These are phyloP conservation scores for Aporophyla lueneburgensis DNA, from an alignment of 2,888 invertebrate species.

Conservation along the genomic window DNA sequence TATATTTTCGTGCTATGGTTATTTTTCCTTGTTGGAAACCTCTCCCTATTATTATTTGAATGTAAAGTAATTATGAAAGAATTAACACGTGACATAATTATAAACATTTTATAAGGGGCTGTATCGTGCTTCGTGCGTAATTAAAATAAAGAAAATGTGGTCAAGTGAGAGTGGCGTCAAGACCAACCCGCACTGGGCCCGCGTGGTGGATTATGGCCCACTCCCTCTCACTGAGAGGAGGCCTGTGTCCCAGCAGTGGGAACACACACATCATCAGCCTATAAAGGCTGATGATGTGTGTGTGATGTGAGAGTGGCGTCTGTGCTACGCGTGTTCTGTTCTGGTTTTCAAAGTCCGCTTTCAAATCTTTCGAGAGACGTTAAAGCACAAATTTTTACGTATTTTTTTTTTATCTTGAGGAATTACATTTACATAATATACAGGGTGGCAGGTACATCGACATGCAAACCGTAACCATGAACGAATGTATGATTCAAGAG, in stretches of 20 bases:
- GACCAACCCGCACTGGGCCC: too few species aligned
- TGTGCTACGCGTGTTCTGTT: background rate
- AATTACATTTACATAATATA: too few species aligned
- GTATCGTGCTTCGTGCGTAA: background rate
- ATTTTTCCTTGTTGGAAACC: background rate
- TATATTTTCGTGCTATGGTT: background rate
- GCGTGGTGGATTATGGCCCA: too few species aligned
- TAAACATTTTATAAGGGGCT: background rate
- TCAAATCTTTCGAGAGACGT: background rate
- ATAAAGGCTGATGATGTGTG: too few species aligned
- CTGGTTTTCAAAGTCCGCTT: background rate
- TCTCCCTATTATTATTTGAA: background rate
- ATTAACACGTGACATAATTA: constrained; percentile 1
- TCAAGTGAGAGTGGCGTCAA: background rate
- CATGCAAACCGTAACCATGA: too few species aligned
- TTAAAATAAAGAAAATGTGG: constrained; percentile 6
- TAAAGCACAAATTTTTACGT: too few species aligned
- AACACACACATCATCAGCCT: too few species aligned
- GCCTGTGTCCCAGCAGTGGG: too few species aligned
- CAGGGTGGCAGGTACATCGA: too few species aligned
- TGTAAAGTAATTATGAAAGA: constrained; percentile 9
- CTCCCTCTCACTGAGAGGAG: too few species aligned
- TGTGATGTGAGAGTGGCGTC: background rate
- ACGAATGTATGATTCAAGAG: too few species aligned
- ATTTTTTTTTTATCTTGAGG: too few species aligned